Evolutionary conservation across 1,140 invertebrate species (phyloP), one percentile per base, ranked within the genome.

Genomic region (Drosophila chauvacae): DNA sequence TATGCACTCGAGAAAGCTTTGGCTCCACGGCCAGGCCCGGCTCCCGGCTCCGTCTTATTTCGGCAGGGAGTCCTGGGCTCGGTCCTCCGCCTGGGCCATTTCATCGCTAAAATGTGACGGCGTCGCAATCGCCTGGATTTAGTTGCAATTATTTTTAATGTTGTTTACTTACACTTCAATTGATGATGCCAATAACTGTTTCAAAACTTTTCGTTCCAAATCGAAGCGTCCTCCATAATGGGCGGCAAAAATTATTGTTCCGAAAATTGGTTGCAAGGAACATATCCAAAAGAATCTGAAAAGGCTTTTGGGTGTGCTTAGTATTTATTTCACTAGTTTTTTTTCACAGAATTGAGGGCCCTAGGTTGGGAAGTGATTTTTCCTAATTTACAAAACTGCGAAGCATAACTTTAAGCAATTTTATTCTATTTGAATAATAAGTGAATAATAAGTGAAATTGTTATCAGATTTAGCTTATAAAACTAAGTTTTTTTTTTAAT

Each of bases 81-180:
- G 77, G 55, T 20, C 60, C 51, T 48, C 59, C 33, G 57, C 61
- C 58, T 56, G 65, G 75, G 83, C 84, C 66, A 87, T 82, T 87
- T 69, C 64, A 57, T 77, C 65, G 80, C 85, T 84, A 50, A 88
- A 90, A 84, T 88, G 84, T 84, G 85, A 88, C 81, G 77, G 84
- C 84, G 85, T 78, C 81, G 85, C 84, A 88, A 88, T 90, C 78
- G 81, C 81, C 53, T 90, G 85, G 81, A 90, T 90, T 88, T 88
- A 90, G 85, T 73, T 88, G 85, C 86, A 91, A 91, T 91, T 91
- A 90, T 90, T 90, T 91, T 90, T 90, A 91, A 91, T 90, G 87
- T 91, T 90, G 86, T 90, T 90, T 90, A 86, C 86, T 90, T 87
- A 83, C 82, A 75, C 87, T 90, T 80, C 82, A 90, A 91, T 91